Evolutionary conservation across 2,888 invertebrate species (phyloP).

Genomic region (Folsomia candida): DNA sequence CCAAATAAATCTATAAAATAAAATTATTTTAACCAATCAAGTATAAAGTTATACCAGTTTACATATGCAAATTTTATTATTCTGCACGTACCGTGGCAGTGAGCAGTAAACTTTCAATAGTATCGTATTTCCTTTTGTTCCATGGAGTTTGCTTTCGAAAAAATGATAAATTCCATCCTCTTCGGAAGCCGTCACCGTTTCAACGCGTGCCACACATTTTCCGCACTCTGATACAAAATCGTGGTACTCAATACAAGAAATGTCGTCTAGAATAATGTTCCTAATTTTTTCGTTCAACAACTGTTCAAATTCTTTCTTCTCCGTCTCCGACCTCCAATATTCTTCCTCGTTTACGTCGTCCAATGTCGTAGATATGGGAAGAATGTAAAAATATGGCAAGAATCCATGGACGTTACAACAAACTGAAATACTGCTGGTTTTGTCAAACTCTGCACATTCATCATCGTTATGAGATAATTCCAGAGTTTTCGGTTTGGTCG

Average conservation of each 20-base stretch:
- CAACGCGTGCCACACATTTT: conserved; percentile 21
- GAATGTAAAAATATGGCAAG: conserved; percentile 38
- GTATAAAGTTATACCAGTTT: not conserved
- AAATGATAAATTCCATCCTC: conserved; percentile 25
- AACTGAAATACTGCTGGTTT: conserved; percentile 13
- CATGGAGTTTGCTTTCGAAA: not conserved
- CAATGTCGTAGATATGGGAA: conserved; percentile 16
- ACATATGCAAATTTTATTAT: not conserved
- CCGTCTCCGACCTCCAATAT: not conserved
- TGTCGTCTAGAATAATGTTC: conserved; percentile 19
- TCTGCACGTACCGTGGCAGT: conserved; percentile 30
- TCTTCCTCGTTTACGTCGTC: conserved; percentile 19
- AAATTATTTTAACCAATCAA: not conserved
- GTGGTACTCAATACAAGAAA: conserved; percentile 22
- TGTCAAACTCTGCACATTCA: not conserved
- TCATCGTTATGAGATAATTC: not conserved
- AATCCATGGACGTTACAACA: conserved; percentile 39
- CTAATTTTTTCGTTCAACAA: conserved; percentile 24
- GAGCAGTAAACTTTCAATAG: conserved; percentile 36
- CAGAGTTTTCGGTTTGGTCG: not conserved
- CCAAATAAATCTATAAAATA: conserved; percentile 6
- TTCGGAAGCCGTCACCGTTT: conserved; percentile 11
- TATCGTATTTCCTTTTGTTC: not conserved
- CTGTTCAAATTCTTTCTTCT: conserved; percentile 11
- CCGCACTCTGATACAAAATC: conserved; percentile 5